Evolutionary conservation across 1,140 invertebrate species (phyloP), one percentile per base, ranked within the genome.

Genomic region (Lepidostoma basale): DNA sequence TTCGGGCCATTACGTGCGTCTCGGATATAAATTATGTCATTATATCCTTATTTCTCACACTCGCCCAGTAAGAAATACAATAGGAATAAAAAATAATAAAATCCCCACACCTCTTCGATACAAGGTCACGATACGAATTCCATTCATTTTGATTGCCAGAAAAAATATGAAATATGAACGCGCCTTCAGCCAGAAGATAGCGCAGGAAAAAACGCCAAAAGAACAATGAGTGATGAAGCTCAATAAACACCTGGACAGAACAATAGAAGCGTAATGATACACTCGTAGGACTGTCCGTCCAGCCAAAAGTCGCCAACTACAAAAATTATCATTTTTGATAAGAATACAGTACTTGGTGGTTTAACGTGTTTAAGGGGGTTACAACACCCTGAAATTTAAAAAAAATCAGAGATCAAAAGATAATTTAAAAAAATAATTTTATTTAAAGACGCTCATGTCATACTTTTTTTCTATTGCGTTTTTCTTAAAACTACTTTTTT

Each of bases 141-240:
- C 36, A 40, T 47, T 47, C 23, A 20, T 47, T 47, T 47, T 47
- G 2, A 49, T 36, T 9, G 33, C 10, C 9, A 36, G 5, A 47
- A 14, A 56, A 56, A 56, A 56, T 23, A 33, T 56, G 52, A 56
- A 56, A 56, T 56, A 56, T 56, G 28, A 20, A 18, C 28, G 14
- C 28, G 36, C 23, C 18, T 12, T 20, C n/a, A 36, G 18, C 9
- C 28, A 56, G 36, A 56, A 20, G 52, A 22, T 56, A 56, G 16
- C 28, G 23, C 16, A 56, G 22, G 42, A 42, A 60, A 60, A 60
- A 60, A 42, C 22, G n/a, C 8, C 2, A 42, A 42, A 42, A 45
- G 30, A 62, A 62, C 60, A 62, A 49, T 33, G 23, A 62, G 18
- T 44, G 23, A 62, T 62, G 60, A 62, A 47, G 60, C 30, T 47